These are phyloP conservation scores for Ctenicera cuprea DNA, from an alignment of 2,888 invertebrate genomes.

Conservation along the genomic window DNA sequence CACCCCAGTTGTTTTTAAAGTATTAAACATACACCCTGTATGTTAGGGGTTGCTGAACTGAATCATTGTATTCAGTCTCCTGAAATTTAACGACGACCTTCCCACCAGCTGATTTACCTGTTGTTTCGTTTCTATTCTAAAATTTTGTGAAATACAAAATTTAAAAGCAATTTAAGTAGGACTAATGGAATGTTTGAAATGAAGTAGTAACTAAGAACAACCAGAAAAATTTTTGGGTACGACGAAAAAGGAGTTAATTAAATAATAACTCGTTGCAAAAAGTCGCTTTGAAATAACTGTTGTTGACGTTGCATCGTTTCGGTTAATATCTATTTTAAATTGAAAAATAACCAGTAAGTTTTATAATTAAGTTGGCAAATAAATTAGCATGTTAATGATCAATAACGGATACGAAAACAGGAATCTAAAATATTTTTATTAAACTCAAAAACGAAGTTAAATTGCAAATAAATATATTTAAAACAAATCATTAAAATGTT, in stretches of 20 bases:
- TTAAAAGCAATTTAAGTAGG: too few relatives aligned
- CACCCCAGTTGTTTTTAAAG: too few relatives aligned
- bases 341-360: conserved; percentile 31
- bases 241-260: conserved; percentile 1
- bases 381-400: conserved; percentile 35
- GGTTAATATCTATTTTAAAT: conserved; percentile 19
- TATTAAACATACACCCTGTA: too few relatives aligned
- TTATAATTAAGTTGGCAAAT: conserved; percentile 35
- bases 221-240: too few relatives aligned
- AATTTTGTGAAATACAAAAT: too few relatives aligned
- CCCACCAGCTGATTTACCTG: too few relatives aligned
- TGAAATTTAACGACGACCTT: too few relatives aligned
- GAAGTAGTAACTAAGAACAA: too few relatives aligned
- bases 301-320: conserved; percentile 11
- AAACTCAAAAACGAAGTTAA: conserved; percentile 18
- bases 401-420: conserved; percentile 32
- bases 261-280: background rate
- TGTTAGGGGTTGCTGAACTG: too few relatives aligned
- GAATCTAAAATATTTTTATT: conserved; percentile 31
- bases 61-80: too few relatives aligned
- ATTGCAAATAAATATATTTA: conserved; percentile 13
- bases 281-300: conserved; percentile 10
- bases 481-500: conserved; percentile 16
- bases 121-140: too few relatives aligned
- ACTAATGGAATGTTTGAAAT: too few relatives aligned